Base-by-base conservation (phyloP, 1,140 invertebrate genomes). In the Rhopalosiphum padi region DNA sequence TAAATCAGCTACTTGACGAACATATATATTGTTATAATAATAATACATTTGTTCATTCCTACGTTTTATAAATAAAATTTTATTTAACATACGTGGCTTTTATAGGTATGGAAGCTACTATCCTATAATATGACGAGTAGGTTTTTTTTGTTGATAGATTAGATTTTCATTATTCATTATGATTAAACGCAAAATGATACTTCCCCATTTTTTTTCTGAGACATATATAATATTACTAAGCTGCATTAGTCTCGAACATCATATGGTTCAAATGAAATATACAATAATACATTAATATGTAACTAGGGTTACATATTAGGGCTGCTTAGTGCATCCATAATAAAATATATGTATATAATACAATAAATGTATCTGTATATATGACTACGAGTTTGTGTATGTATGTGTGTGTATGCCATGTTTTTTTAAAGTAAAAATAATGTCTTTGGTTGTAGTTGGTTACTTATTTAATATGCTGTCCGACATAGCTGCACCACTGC, bases 351-450 rank as follows among this genome's bases (percentile, higher is more conserved):
- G 11, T 68, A 18, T 46, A 11, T 46, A 46, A 46, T 46, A 46
- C 46, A 46, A 46, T 46, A 46, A 46, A 46, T 46, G 46, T 46
- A 46, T n/a, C 25, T 60, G 11, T 68, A 68, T 9, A 41, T 85
- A 85, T 85, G 82, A 25, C 37, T 87, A 21, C 85, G 25, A 87
- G 18, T 87, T 87, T 48, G 30, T 48, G 30, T 85, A 25, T 30
- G 41, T 46, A 2, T 87, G 30, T 87, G 23, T 30, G 7, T 86
- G 1, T 48, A 11, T n/a, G 15, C 30, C 18, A 18, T n/a, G 11
- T 46, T 30, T 87, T 46, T 88, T 88, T 51, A 23, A 88, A 88
- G 46, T 88, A 35, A 88, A 68, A 88, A n/a, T 88, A 6, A 88
- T 46, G 25, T 87, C 30, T n/a, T 21, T 87, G 43, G 22, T 48